Conservation (phyloP, 1,140 invertebrate species). For the Heliothis subflexa region DNA sequence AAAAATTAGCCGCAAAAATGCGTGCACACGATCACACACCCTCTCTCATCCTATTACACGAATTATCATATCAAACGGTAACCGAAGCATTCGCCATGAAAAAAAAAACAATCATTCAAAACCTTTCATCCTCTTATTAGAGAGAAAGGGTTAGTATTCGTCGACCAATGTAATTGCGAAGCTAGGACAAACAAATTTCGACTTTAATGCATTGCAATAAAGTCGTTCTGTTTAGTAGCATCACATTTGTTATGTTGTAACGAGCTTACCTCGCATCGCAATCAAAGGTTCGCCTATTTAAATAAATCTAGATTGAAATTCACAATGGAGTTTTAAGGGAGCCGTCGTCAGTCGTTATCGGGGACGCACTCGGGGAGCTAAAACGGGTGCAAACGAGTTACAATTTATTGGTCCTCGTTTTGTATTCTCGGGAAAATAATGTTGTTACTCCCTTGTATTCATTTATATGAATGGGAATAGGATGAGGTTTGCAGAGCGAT, state of each 20-base stretch:
- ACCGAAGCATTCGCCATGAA: constrained; percentile 70
- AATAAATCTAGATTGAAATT: constrained; percentile 79
- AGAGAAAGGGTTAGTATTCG: constrained; percentile 70
- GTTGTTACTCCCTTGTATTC: neutral
- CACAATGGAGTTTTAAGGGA: constrained; percentile 67
- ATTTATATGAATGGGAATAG: constrained; percentile 1
- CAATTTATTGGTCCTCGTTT: constrained; percentile 32
- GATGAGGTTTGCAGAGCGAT: neutral
- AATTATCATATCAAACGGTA: constrained; percentile 84
- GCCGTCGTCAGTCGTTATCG: constrained; percentile 46
- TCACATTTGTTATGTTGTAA: constrained; percentile 56
- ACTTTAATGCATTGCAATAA: constrained; percentile 54
- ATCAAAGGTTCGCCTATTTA: constrained; percentile 80
- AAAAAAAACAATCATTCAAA: constrained; percentile 76
- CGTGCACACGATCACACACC: constrained; percentile 69
- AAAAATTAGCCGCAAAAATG: constrained; percentile 64
- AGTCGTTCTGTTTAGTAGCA: constrained; percentile 8
- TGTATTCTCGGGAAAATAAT: constrained; percentile 19
- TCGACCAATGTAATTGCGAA: constrained; percentile 22
- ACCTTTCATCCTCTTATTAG: constrained; percentile 80
- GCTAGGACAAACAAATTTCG: constrained; percentile 48
- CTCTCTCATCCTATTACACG: constrained; percentile 73
- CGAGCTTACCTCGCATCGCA: constrained; percentile 69
- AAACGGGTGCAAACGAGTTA: constrained; percentile 33
- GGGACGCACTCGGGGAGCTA: constrained; percentile 36